These are phyloP conservation scores for Eira barbara DNA, from an alignment of 2,113 vertebrate species.

Conservation along the genomic window DNA sequence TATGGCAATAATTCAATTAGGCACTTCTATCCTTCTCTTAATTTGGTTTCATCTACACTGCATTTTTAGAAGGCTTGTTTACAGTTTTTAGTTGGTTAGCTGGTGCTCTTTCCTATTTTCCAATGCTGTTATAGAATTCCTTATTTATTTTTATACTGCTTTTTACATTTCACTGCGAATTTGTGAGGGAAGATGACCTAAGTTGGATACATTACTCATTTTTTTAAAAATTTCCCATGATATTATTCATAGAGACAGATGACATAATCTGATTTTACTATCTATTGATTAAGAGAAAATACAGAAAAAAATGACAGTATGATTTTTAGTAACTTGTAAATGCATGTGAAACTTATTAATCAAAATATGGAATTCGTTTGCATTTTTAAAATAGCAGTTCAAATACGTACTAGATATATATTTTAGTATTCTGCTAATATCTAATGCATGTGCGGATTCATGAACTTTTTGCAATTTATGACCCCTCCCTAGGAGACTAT, in stretches of 20 bases:
- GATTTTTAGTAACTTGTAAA: not conserved
- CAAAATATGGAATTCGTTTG: not conserved
- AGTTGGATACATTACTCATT: not conserved
- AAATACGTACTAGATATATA: not conserved
- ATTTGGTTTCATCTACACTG: not conserved
- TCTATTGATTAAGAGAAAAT: not conserved
- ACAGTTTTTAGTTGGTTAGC: not conserved
- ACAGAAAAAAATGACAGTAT: not conserved
- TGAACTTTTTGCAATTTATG: not conserved
- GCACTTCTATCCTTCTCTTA: not conserved
- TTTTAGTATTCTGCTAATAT: slow-evolving; percentile 4
- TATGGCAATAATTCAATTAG: not conserved
- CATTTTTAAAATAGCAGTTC: not conserved
- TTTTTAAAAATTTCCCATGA: not conserved
- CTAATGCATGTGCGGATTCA: not conserved
- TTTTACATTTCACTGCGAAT: not conserved
- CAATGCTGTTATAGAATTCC: not conserved
- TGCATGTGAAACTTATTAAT: not conserved
- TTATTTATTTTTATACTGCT: not conserved
- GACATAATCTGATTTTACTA: not conserved
- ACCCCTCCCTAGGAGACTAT: not conserved
- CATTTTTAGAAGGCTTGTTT: not conserved
- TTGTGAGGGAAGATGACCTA: not conserved
- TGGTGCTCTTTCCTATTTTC: not conserved
- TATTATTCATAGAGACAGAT: not conserved